Evolutionary conservation across 2,113 vertebrate species (phyloP).

Genomic region (Cephalopterus ornatus): DNA sequence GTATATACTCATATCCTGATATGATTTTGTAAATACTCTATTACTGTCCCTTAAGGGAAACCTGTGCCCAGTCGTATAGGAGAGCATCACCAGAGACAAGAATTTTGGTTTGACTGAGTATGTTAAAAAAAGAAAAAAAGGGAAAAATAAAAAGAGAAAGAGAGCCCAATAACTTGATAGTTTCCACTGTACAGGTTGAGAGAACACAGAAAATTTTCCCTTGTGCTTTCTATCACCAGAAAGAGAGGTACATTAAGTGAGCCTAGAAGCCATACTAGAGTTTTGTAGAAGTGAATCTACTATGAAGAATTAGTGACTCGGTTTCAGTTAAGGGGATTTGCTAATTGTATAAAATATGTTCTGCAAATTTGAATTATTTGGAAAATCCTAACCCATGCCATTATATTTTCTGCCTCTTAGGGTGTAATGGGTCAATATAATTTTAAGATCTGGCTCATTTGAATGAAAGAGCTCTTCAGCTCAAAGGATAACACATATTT

Average conservation of each 20-base stretch:
- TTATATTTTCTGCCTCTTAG: not conserved
- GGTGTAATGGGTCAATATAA: not conserved
- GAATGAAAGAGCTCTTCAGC: not conserved
- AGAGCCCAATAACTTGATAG: not conserved
- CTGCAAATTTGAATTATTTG: not conserved
- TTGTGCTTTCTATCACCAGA: not conserved
- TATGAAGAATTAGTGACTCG: not conserved
- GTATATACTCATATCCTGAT: too few species aligned
- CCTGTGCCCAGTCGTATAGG: not conserved
- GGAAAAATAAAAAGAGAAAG: not conserved
- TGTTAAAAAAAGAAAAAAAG: not conserved
- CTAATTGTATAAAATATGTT: not conserved
- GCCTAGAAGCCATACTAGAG: not conserved
- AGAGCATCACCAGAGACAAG: not conserved
- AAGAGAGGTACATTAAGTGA: not conserved
- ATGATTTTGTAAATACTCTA: not conserved
- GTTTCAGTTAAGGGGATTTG: not conserved
- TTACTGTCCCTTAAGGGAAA: not conserved
- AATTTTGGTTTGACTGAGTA: not conserved
- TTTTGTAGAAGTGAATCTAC: not conserved
- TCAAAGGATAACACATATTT: not conserved
- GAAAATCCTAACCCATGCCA: not conserved
- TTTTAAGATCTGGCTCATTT: not conserved
- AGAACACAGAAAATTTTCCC: not conserved
- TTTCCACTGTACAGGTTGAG: not conserved